Percentiles rank a stretch among this genome's conserved stretches.
Evolutionary conservation across 2,797 vertebrate genomes (phyloP).

Genomic region (Chrosomus eos): DNA sequence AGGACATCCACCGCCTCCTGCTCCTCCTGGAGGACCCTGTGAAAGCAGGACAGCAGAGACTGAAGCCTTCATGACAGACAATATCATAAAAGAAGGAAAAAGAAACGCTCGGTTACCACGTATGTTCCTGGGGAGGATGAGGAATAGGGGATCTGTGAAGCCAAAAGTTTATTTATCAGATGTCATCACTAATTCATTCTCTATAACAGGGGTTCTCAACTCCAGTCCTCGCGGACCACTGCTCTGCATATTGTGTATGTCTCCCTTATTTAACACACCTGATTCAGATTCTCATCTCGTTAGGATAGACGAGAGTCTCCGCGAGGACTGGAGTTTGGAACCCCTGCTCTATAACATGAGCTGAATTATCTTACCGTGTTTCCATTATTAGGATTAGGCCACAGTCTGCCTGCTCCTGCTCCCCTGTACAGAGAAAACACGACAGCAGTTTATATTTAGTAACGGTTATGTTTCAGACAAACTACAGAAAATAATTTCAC

Average conservation of each 20-base stretch:
- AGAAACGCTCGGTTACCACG: constrained; percentile 84
- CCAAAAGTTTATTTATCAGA: constrained; percentile 46
- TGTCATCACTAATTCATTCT: not conserved
- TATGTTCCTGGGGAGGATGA: constrained; percentile 98
- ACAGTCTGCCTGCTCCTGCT: constrained; percentile 92
- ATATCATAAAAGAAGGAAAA: not conserved
- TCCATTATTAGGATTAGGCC: constrained; percentile 97
- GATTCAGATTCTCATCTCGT: too few relatives aligned
- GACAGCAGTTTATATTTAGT: constrained; percentile 23
- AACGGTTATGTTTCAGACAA: not conserved
- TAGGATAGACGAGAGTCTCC: too few relatives aligned
- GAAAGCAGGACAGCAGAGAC: constrained; percentile 7
- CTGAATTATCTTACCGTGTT: constrained; percentile 87
- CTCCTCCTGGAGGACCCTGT: constrained; percentile 83
- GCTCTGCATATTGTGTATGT: too few relatives aligned
- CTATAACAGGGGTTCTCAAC: too few relatives aligned
- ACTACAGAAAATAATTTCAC: not conserved
- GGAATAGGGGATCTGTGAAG: constrained; percentile 92
- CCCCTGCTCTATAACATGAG: too few relatives aligned
- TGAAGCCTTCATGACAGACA: not conserved
- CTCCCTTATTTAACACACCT: too few relatives aligned
- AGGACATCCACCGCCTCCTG: constrained; percentile 93
- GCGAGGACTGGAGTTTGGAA: too few relatives aligned
- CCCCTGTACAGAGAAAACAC: constrained; percentile 81
- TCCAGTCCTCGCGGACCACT: too few relatives aligned